Evolutionary conservation across 2,113 vertebrate species (phyloP), one percentile per base, ranked within the genome.

Genomic region (Euleptes europaea): DNA sequence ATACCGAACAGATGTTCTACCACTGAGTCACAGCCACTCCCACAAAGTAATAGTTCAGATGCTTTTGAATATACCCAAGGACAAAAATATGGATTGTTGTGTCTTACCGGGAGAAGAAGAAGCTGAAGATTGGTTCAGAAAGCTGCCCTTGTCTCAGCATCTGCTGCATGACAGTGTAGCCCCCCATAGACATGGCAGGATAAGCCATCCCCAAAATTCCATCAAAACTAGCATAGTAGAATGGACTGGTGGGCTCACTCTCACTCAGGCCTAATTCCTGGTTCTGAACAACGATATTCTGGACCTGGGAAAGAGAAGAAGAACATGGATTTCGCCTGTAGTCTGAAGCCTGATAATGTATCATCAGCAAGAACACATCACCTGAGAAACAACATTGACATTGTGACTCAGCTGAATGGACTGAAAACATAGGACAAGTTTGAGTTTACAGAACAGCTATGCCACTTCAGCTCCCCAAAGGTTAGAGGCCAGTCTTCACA

Each of bases 191-290:
- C 85, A 95, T 88, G 0, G 86, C 63, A 21, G 95, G 94, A 67
- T 90, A 96, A 35, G 74, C 94, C 93, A 96, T 93, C 1, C 95
- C 96, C 91, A 96, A 65, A 90, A 97, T 96, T 5, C 96, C 95
- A 0, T 96, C 96, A 31, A 96, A 96, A 1, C 92, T 54, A 0
- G 93, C 84, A 0, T 94, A 96, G 78, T 95, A 95, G 87, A 96
- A 97, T 0, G 93, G 94, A 42, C 71, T 49, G 0, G 73, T 85
- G 4, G 95, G 95, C 74, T 97, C 95, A 0, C 42, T 7, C 74
- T 81, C 5, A 65, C 97, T 98, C 66, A 97, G 66, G 72, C 97
- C 97, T 0, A 98, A 96, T 83, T 96, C 95, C 93, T 98, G 97
- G 21, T 96, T 90, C 0, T 28, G 44, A 78, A 97, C 82, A 0